Conservation (phyloP, 2,797 vertebrate species). For the Crocidura indochinensis region DNA sequence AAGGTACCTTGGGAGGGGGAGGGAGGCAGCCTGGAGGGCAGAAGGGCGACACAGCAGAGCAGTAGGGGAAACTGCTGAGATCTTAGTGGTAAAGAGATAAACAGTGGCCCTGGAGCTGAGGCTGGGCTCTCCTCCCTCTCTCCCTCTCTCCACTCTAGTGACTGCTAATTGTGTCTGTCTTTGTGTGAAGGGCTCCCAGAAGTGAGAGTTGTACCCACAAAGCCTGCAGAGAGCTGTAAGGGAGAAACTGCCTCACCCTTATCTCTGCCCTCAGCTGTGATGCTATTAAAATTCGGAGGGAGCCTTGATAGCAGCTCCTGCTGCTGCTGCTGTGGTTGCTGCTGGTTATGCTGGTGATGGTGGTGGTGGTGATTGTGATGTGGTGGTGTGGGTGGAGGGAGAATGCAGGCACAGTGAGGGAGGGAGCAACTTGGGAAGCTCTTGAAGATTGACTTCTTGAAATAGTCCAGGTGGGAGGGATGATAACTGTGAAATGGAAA, state of each 20-base stretch:
- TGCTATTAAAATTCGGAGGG: slow-evolving; percentile 33
- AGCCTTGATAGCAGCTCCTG: not conserved
- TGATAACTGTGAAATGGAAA: not conserved
- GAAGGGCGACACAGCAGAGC: not conserved
- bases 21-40: not conserved
- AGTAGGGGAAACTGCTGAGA: not conserved
- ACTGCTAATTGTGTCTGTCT: not conserved
- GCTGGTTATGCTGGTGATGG: not conserved
- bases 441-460: slow-evolving; percentile 68
- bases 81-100: not conserved
- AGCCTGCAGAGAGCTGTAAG: not conserved
- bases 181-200: slow-evolving; percentile 22
- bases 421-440: slow-evolving; percentile 29
- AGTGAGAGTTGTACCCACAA: slow-evolving; percentile 44
- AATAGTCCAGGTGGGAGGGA: slow-evolving; percentile 67
- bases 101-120: not conserved
- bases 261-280: slow-evolving; percentile 57
- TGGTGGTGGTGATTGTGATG: not conserved
- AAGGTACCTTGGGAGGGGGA: not conserved
- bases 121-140: not conserved
- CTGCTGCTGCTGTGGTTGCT: not conserved
- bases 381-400: too few species aligned
- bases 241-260: not conserved
- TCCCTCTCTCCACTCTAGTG: not conserved
- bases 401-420: too few species aligned